Percentiles rank a stretch among this genome's conserved stretches.
Evolutionary conservation across 1,140 invertebrate genomes (phyloP).

Genomic region (Gryllus bimaculatus): DNA sequence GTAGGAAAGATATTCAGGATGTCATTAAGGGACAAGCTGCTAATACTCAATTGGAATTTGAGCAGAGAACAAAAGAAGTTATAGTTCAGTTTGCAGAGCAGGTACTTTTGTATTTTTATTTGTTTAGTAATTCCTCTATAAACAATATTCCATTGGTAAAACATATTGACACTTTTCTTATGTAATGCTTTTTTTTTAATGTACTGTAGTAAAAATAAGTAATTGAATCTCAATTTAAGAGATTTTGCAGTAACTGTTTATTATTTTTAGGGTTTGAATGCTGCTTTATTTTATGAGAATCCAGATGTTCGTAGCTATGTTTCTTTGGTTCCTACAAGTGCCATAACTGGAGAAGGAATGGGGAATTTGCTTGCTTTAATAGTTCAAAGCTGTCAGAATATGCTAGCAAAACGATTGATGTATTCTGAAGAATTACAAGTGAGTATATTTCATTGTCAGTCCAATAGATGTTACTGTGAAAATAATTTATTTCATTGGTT

Average conservation of each 20-base stretch:
- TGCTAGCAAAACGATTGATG: slow-evolving; percentile 80
- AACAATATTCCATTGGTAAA: too few relatives aligned
- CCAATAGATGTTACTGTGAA: too few relatives aligned
- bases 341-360: slow-evolving; percentile 95
- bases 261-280: slow-evolving; percentile 69
- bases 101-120: slow-evolving; percentile 30
- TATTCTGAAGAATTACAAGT: slow-evolving; percentile 86
- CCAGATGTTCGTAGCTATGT: slow-evolving; percentile 86
- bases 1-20: slow-evolving; percentile 82
- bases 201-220: too few relatives aligned
- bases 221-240: neutral
- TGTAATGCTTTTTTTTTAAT: too few relatives aligned
- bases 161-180: too few relatives aligned
- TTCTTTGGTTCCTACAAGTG: slow-evolving; percentile 95
- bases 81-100: slow-evolving; percentile 93
- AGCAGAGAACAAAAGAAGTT: slow-evolving; percentile 78
- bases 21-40: slow-evolving; percentile 76
- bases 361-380: slow-evolving; percentile 93
- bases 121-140: too few relatives aligned
- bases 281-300: slow-evolving; percentile 92
- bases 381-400: slow-evolving; percentile 82
- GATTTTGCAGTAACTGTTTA: neutral
- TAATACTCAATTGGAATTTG: slow-evolving; percentile 90
- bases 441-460: neutral
- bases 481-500: too few relatives aligned